Percentiles rank a stretch among this genome's conserved stretches.
These are phyloP conservation scores for Corticium candelabrum DNA, from an alignment of 37 sponge, comb jelly and placozoan genomes.

Conservation along the genomic window DNA sequence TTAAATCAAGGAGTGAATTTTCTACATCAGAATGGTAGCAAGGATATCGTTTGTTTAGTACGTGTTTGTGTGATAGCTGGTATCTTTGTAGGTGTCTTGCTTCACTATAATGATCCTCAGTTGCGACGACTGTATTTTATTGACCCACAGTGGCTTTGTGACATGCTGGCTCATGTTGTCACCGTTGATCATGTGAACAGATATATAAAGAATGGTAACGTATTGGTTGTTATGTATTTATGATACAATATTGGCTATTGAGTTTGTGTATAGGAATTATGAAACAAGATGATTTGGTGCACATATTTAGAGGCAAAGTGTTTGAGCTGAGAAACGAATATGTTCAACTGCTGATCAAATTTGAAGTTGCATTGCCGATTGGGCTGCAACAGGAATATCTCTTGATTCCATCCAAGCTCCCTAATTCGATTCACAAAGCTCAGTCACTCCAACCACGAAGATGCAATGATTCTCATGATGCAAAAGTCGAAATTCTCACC, in stretches of 20 bases:
- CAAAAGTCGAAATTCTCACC: slow-evolving; percentile 20
- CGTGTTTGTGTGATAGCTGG: neutral
- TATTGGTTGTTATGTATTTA: neutral
- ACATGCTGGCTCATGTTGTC: slow-evolving; percentile 89
- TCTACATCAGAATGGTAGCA: slow-evolving; percentile 84
- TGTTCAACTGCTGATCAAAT: slow-evolving; percentile 69
- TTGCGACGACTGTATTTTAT: slow-evolving; percentile 85
- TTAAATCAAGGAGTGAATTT: slow-evolving; percentile 77
- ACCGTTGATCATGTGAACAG: slow-evolving; percentile 76
- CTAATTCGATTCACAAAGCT: slow-evolving; percentile 1
- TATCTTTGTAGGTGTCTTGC: neutral
- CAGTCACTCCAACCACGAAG: neutral
- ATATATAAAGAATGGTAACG: neutral
- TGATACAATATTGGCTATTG: slow-evolving; percentile 16
- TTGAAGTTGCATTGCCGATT: slow-evolving; percentile 73
- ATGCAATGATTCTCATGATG: slow-evolving; percentile 9
- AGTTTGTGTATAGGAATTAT: slow-evolving; percentile 77
- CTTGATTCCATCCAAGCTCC: slow-evolving; percentile 76
- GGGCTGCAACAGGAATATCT: slow-evolving; percentile 45
- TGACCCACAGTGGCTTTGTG: slow-evolving; percentile 94
- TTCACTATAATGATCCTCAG: slow-evolving; percentile 64
- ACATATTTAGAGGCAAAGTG: slow-evolving; percentile 69
- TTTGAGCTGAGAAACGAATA: slow-evolving; percentile 69
- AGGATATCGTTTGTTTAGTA: neutral
- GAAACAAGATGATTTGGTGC: slow-evolving; percentile 47